Percentiles rank a stretch among this genome's conserved stretches.
Conservation (phyloP, 37 sponge, comb jelly and placozoan genomes). For the Ephydatia muelleri region DNA sequence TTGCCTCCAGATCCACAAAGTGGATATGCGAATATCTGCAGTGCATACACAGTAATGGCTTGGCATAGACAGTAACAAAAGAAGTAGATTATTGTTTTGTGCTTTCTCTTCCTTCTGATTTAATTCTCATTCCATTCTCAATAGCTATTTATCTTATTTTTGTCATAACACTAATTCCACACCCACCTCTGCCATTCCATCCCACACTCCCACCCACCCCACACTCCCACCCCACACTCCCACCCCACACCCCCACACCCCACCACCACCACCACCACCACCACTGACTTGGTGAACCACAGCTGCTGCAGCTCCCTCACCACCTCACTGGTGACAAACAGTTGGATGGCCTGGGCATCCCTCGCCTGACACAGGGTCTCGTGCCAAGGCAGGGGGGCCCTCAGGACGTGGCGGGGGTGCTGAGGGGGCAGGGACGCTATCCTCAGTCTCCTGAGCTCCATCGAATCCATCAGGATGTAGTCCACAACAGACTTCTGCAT, state of each 20-base stretch:
- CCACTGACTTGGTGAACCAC: conserved; percentile 81
- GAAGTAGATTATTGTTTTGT: no score
- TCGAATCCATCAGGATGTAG: conserved; percentile 84
- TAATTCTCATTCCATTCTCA: no score
- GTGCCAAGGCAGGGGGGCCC: conserved; percentile 94
- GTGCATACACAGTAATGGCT: no score
- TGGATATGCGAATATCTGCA: conserved; percentile 64
- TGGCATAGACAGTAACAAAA: no score
- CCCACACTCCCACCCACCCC: neutral
- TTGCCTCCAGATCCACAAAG: conserved; percentile 50
- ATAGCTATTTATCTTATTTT: no score
- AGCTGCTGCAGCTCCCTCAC: conserved; percentile 70
- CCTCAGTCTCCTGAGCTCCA: conserved; percentile 73
- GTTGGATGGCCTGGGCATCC: conserved; percentile 50
- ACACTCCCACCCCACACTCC: neutral
- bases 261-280: neutral
- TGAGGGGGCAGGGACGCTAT: conserved; percentile 62
- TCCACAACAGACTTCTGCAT: conserved; percentile 82
- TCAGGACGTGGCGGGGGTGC: conserved; percentile 44
- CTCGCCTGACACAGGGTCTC: conserved; percentile 9
- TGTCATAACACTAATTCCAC: no score
- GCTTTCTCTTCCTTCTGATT: no score
- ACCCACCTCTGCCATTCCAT: no score
- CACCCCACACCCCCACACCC: neutral
- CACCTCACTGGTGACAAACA: conserved; percentile 78